These are phyloP conservation scores for Lutraria rhynchaena DNA, from an alignment of 1,140 invertebrate species.

Conservation along the genomic window DNA sequence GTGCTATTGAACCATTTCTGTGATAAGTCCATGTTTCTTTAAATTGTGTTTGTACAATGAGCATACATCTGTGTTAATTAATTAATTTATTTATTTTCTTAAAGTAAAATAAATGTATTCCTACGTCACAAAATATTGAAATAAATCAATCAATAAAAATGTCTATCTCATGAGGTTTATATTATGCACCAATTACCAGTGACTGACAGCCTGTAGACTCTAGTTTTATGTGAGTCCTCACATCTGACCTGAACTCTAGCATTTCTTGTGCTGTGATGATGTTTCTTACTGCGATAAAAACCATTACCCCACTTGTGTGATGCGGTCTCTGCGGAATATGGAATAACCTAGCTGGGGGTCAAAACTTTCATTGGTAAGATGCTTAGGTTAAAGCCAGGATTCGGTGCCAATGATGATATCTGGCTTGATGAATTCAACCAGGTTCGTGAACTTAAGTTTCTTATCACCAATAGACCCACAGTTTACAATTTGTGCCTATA, in stretches of 20 bases:
- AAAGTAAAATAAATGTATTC: no score
- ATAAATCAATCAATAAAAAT: no score
- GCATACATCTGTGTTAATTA: no score
- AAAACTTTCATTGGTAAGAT: conserved; percentile 35
- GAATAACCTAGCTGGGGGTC: conserved; percentile 5
- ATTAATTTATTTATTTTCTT: no score
- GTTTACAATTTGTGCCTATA: neutral
- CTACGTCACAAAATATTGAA: no score
- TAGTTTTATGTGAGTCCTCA: conserved; percentile 6
- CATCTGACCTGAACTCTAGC: conserved; percentile 24
- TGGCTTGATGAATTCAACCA: neutral
- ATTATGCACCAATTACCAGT: conserved; percentile 16
- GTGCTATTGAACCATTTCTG: no score
- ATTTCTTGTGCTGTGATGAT: no score
- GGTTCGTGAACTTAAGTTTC: neutral
- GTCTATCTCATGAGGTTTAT: no score
- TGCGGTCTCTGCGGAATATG: conserved; percentile 29
- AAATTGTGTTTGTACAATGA: no score
- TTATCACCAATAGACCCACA: conserved; percentile 21
- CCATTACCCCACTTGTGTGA: conserved; percentile 5
- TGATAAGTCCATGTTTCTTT: no score
- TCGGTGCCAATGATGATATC: conserved; percentile 27
- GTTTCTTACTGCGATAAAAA: conserved; percentile 13
- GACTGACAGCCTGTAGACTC: neutral
- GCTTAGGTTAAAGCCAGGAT: conserved; percentile 41